phyloP scores from a whole-genome alignment of 2,888 invertebrate genomes.

The Pediacus dermestoides region DNA sequence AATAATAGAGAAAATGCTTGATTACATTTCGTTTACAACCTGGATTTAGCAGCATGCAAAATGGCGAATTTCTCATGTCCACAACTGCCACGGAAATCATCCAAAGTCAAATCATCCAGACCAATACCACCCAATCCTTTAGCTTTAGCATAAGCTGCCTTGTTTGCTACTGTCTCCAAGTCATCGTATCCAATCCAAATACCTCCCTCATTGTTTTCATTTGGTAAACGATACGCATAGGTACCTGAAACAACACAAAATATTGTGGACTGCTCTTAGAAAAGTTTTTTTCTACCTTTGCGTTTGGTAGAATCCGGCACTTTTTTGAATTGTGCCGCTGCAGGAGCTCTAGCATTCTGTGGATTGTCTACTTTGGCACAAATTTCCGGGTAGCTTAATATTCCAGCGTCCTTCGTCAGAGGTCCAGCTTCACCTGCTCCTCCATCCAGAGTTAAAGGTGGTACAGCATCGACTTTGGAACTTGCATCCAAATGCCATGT shows the following conservation, averaged over 20 bases:
- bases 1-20: too few relatives aligned
- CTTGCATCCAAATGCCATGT: constrained; percentile 73
- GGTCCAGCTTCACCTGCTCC: constrained; percentile 69
- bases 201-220: constrained; percentile 60
- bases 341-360: constrained; percentile 54
- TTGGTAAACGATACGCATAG: constrained; percentile 71
- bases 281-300: constrained; percentile 3
- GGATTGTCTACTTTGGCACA: constrained; percentile 67
- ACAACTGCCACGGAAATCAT: constrained; percentile 77
- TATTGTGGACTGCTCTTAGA: not conserved
- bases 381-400: constrained; percentile 73
- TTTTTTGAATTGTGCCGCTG: constrained; percentile 62
- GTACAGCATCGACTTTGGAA: constrained; percentile 69
- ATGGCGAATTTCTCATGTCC: constrained; percentile 73
- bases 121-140: constrained; percentile 76
- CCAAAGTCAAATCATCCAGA: constrained; percentile 67
- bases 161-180: constrained; percentile 71
- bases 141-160: constrained; percentile 66
- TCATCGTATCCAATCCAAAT: constrained; percentile 81
- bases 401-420: constrained; percentile 64
- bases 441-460: constrained; percentile 64
- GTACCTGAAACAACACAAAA: constrained; percentile 55
- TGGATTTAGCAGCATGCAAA: constrained; percentile 57
- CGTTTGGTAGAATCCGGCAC: constrained; percentile 75
- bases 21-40: too few relatives aligned